Conservation (phyloP, 2,797 vertebrate species). For the Sarcoramphus papa region DNA sequence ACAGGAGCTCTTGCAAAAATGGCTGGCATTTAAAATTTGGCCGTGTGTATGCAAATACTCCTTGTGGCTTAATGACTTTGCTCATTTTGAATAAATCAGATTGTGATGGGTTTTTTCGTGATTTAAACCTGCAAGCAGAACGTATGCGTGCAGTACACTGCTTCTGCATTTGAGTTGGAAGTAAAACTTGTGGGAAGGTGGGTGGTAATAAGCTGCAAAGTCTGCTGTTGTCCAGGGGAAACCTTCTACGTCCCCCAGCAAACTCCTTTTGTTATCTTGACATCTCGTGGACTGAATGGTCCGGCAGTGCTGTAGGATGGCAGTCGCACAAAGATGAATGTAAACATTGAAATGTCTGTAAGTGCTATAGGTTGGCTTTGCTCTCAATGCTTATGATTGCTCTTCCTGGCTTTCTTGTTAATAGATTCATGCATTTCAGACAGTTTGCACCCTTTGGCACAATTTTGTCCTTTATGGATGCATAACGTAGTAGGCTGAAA, state of each 20-base stretch:
- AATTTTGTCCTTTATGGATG: not conserved
- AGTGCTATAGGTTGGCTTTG: not conserved
- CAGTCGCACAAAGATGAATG: too few species aligned
- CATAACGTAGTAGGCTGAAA: not conserved
- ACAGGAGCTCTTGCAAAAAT: not conserved
- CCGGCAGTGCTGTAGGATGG: not conserved
- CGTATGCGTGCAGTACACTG: rapidly evolving
- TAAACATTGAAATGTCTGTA: not conserved
- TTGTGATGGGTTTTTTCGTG: not conserved
- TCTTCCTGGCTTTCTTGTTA: not conserved
- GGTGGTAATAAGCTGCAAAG: not conserved
- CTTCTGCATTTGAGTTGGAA: not conserved
- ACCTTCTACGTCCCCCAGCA: too few species aligned
- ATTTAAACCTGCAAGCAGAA: not conserved
- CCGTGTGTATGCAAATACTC: not conserved
- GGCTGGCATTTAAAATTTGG: not conserved
- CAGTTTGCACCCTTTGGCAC: not conserved
- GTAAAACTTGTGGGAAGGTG: not conserved
- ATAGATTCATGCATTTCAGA: not conserved
- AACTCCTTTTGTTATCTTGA: not conserved
- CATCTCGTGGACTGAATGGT: not conserved
- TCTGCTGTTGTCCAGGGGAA: not conserved
- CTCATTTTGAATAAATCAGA: not conserved
- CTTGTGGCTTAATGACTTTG: not conserved
- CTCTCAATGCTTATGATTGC: not conserved